Percentiles rank a stretch among this genome's conserved stretches.
These are phyloP conservation scores for Gobio occitaniae DNA, from an alignment of 2,797 vertebrate genomes.

Conservation along the genomic window DNA sequence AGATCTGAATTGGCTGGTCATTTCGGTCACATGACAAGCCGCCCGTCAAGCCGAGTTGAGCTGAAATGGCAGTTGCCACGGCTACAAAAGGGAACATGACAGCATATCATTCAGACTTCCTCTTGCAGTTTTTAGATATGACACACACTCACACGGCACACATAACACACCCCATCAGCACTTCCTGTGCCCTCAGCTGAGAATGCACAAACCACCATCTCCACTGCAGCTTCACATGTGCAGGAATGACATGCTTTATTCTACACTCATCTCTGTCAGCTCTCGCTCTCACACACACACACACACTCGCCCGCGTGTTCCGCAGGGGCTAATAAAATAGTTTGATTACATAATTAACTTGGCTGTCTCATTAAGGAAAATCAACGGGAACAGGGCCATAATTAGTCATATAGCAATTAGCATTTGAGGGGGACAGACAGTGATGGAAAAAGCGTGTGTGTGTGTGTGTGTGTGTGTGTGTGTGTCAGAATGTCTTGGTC, in stretches of 20 bases:
- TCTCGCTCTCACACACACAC: not conserved
- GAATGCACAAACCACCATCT: conserved; percentile 2
- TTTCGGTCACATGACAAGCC: conserved; percentile 39
- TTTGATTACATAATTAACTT: conserved; percentile 93
- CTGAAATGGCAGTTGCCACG: conserved; percentile 34
- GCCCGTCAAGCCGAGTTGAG: conserved; percentile 1
- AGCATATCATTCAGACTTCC: conserved; percentile 44
- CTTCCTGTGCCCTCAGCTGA: conserved; percentile 28
- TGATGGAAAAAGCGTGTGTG: conserved; percentile 74
- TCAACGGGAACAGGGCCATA: conserved; percentile 91
- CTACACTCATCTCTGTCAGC: conserved; percentile 18
- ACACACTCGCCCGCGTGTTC: conserved; percentile 63
- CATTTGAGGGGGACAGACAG: conserved; percentile 84
- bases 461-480: conserved; percentile 20
- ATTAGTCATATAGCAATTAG: conserved; percentile 92
- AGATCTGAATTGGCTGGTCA: conserved; percentile 37
- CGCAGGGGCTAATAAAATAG: conserved; percentile 89
- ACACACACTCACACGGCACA: conserved; percentile 37
- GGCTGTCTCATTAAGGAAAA: conserved; percentile 92
- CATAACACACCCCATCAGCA: conserved; percentile 32
- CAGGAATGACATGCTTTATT: conserved; percentile 34
- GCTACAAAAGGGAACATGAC: conserved; percentile 34
- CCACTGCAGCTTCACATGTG: not conserved
- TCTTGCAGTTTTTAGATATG: conserved; percentile 49
- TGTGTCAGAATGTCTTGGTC: conserved; percentile 32